Conservation (phyloP, 2,113 vertebrate species). For the Anser cygnoides region DNA sequence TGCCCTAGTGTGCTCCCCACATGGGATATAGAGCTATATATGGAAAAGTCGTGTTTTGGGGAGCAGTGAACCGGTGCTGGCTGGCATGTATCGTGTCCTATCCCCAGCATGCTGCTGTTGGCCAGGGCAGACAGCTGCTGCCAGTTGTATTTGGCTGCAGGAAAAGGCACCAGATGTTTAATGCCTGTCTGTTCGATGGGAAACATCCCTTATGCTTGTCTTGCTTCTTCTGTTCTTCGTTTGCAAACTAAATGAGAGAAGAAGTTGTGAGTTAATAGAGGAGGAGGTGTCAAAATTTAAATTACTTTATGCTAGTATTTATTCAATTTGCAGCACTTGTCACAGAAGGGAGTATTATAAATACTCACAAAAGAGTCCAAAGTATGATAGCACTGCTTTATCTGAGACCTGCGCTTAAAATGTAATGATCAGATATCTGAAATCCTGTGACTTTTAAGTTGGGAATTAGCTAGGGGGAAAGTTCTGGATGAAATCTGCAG, state of each 20-base stretch:
- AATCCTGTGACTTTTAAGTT: neutral
- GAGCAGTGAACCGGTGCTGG: fast-evolving
- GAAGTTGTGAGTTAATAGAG: conserved; percentile 36
- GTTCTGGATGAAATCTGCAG: neutral
- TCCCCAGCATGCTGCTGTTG: neutral
- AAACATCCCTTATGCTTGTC: neutral
- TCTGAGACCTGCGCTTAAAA: neutral
- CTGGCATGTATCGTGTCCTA: fast-evolving
- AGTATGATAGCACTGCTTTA: neutral
- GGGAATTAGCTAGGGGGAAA: neutral
- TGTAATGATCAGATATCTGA: neutral
- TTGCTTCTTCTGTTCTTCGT: conserved; percentile 4
- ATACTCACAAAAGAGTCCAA: neutral
- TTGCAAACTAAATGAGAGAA: neutral
- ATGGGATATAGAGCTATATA: fast-evolving
- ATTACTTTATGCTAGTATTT: neutral
- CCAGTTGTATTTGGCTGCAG: neutral
- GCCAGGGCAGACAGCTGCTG: neutral
- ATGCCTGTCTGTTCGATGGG: neutral
- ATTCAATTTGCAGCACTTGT: conserved; percentile 3
- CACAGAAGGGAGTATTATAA: neutral
- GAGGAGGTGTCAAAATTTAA: conserved; percentile 25
- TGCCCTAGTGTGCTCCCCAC: neutral
- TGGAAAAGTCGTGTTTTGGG: fast-evolving
- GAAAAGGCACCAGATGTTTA: neutral